A percentile compares a stretch with the other conserved stretches of the same genome.
These are phyloP conservation scores for Allolobophora icterica DNA, from an alignment of 2,888 invertebrate genomes.

Conservation along the genomic window DNA sequence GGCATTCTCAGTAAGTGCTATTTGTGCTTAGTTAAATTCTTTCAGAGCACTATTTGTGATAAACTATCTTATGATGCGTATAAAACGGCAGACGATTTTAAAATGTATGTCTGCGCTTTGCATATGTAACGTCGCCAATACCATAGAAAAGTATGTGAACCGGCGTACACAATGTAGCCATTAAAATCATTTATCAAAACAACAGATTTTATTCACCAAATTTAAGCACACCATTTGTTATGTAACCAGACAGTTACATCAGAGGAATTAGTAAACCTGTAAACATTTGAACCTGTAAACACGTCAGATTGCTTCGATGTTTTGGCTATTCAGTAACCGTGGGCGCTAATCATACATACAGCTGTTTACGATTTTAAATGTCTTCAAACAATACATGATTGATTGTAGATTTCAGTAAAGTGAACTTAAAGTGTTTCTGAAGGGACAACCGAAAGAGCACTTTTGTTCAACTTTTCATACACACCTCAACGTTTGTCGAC, in stretches of 20 bases:
- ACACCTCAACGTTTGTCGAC: not conserved
- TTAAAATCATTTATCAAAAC: not conserved
- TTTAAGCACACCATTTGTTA: not conserved
- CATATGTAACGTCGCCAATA: too few relatives aligned
- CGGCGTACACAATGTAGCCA: not conserved
- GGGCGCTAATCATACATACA: not conserved
- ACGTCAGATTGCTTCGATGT: constrained; percentile 1
- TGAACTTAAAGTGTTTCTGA: not conserved
- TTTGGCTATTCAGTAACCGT: not conserved
- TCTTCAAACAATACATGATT: not conserved
- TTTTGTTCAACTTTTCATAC: constrained; percentile 20
- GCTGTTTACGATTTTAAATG: not conserved
- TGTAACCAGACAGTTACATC: constrained; percentile 7
- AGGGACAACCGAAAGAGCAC: not conserved
- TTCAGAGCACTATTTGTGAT: not conserved
- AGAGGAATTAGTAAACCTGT: not conserved
- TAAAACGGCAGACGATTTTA: not conserved
- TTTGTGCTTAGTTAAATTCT: not conserved
- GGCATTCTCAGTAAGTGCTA: not conserved
- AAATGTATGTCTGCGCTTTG: not conserved
- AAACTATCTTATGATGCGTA: not conserved
- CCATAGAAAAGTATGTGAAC: not conserved
- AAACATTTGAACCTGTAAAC: not conserved
- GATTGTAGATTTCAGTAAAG: not conserved
- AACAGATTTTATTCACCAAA: not conserved